These are phyloP conservation scores for Drosophila takahashii DNA, from an alignment of 1,140 invertebrate species.

Conservation along the genomic window DNA sequence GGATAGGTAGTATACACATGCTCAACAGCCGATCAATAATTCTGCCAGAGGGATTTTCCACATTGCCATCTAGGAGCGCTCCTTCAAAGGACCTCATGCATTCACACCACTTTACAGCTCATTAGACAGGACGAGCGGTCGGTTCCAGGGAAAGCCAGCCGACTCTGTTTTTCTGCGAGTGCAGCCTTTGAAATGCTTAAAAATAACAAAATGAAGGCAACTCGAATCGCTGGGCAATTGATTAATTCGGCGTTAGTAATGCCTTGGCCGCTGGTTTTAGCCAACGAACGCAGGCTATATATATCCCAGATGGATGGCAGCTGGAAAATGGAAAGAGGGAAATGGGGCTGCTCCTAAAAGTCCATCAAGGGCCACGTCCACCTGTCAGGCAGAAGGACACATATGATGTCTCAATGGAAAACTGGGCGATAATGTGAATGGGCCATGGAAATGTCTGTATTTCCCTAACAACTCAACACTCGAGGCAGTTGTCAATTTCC, in stretches of 20 bases:
- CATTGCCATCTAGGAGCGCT: constrained; percentile 9
- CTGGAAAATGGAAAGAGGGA: constrained; percentile 20
- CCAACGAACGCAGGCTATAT: constrained; percentile 49
- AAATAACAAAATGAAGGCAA: constrained; percentile 61
- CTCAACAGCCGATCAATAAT: constrained; percentile 58
- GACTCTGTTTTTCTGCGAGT: constrained; percentile 29
- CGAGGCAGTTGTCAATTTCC: constrained; percentile 59
- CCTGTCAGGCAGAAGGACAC: constrained; percentile 57
- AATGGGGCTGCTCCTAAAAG: constrained; percentile 24
- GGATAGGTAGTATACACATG: not conserved
- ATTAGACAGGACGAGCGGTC: constrained; percentile 57
- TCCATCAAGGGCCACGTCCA: constrained; percentile 50
- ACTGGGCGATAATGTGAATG: constrained; percentile 27
- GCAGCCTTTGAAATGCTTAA: constrained; percentile 72
- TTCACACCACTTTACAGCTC: constrained; percentile 78
- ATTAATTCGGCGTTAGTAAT: constrained; percentile 79
- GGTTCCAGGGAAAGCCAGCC: constrained; percentile 11
- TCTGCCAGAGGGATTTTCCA: constrained; percentile 27
- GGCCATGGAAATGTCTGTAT: constrained; percentile 64
- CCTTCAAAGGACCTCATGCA: constrained; percentile 71
- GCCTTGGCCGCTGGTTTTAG: constrained; percentile 25
- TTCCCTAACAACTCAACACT: constrained; percentile 71
- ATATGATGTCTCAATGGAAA: constrained; percentile 47
- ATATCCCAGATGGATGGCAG: constrained; percentile 28
- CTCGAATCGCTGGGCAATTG: constrained; percentile 76